These are phyloP conservation scores for Armadillidium nasatum DNA, from an alignment of 1,140 invertebrate genomes.

Conservation along the genomic window DNA sequence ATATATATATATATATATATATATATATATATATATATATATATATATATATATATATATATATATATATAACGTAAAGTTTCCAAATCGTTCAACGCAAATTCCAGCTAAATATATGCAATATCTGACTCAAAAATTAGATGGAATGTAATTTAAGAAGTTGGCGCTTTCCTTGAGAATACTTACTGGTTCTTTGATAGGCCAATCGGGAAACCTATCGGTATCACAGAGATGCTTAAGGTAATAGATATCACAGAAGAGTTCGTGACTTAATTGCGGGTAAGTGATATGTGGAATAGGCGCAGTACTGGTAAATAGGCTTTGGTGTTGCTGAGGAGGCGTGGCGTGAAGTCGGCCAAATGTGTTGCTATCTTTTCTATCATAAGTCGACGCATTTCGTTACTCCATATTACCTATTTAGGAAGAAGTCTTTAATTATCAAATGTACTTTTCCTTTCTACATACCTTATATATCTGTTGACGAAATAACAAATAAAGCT, in stretches of 20 bases:
- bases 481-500: too few species aligned
- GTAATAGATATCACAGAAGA: conserved; percentile 99
- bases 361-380: conserved; percentile 95
- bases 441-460: background rate
- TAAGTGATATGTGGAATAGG: conserved; percentile 92
- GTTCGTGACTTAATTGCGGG: conserved; percentile 89
- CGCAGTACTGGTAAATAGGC: conserved; percentile 95
- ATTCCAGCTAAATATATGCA: too few species aligned
- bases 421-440: background rate
- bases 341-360: conserved; percentile 92
- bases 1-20: too few species aligned
- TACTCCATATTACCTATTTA: conserved; percentile 65
- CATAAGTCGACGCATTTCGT: conserved; percentile 73
- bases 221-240: conserved; percentile 88
- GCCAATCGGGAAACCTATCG: conserved; percentile 88
- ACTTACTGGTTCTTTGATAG: conserved; percentile 86
- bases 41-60: too few species aligned
- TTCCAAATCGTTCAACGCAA: too few species aligned
- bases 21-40: too few species aligned
- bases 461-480: background rate
- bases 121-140: too few species aligned
- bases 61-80: too few species aligned
- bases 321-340: conserved; percentile 72
- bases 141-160: too few species aligned
- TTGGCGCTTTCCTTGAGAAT: too few species aligned